Percentiles rank a stretch among this genome's conserved stretches.
These are phyloP conservation scores for Cyprinodon diabolis DNA, from an alignment of 2,797 vertebrate species.

Conservation along the genomic window DNA sequence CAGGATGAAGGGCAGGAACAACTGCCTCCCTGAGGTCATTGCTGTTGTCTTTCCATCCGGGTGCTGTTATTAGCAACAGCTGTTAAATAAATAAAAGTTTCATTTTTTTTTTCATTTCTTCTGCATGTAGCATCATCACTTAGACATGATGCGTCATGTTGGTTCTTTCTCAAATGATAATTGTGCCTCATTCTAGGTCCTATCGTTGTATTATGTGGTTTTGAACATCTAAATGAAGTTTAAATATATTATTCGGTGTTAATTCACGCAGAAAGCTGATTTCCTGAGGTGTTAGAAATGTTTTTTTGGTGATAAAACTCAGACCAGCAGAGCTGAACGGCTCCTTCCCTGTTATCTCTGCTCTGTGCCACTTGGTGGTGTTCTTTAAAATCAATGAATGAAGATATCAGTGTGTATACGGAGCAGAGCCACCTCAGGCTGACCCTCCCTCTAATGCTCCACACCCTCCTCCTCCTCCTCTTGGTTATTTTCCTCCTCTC, in stretches of 20 bases:
- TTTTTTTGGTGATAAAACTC: background rate
- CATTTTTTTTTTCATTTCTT: background rate
- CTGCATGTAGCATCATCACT: background rate
- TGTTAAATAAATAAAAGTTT: background rate
- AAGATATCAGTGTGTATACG: constrained; percentile 75
- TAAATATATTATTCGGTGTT: background rate
- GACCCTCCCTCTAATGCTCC: constrained; percentile 12
- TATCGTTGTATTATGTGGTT: background rate
- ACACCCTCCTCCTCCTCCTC: constrained; percentile 18
- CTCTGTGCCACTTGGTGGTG: constrained; percentile 93
- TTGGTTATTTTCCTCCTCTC: constrained; percentile 38
- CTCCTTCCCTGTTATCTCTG: constrained; percentile 84
- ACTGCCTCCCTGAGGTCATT: background rate
- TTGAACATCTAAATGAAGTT: no score
- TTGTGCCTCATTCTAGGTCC: background rate
- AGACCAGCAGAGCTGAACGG: background rate
- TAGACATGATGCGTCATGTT: background rate
- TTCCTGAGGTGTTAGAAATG: background rate
- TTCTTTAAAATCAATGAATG: constrained; percentile 85
- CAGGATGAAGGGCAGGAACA: background rate
- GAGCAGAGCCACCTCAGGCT: constrained; percentile 74
- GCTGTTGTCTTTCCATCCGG: background rate
- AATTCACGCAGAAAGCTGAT: background rate
- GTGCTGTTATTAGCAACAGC: background rate
- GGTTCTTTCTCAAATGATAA: background rate